These are phyloP conservation scores for Tupaia chinensis DNA, from an alignment of 2,113 vertebrate species.

Conservation along the genomic window DNA sequence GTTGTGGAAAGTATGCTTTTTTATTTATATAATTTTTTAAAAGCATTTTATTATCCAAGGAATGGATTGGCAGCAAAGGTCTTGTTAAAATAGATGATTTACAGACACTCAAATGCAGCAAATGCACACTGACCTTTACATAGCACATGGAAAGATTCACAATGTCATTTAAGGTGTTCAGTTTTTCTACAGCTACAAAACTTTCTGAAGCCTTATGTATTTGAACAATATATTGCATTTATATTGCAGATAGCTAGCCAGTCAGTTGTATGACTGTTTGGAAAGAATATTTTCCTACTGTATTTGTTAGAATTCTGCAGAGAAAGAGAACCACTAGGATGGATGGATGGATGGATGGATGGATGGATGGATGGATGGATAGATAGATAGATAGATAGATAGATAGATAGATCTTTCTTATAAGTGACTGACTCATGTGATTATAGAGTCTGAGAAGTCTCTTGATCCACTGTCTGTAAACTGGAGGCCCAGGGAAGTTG, in stretches of 20 bases:
- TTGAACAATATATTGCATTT: neutral
- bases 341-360: neutral
- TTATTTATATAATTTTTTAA: neutral
- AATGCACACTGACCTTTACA: neutral
- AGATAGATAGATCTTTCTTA: neutral
- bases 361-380: neutral
- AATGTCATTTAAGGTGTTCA: neutral
- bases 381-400: neutral
- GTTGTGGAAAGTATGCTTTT: neutral
- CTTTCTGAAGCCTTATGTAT: neutral
- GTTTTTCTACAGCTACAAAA: neutral
- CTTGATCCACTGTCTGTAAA: neutral
- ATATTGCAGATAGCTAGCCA: neutral
- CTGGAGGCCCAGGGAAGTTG: neutral
- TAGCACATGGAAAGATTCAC: neutral
- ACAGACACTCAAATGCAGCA: slow-evolving; percentile 2
- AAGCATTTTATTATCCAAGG: slow-evolving; percentile 42
- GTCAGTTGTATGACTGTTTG: neutral
- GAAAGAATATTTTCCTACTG: neutral
- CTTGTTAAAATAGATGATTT: slow-evolving; percentile 47
- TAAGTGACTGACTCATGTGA: neutral
- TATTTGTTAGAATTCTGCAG: neutral
- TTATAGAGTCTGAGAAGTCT: neutral
- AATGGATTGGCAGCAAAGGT: neutral
- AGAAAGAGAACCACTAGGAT: neutral